Base-by-base conservation (phyloP, 2,797 vertebrate genomes). In the Poecilia picta region DNA sequence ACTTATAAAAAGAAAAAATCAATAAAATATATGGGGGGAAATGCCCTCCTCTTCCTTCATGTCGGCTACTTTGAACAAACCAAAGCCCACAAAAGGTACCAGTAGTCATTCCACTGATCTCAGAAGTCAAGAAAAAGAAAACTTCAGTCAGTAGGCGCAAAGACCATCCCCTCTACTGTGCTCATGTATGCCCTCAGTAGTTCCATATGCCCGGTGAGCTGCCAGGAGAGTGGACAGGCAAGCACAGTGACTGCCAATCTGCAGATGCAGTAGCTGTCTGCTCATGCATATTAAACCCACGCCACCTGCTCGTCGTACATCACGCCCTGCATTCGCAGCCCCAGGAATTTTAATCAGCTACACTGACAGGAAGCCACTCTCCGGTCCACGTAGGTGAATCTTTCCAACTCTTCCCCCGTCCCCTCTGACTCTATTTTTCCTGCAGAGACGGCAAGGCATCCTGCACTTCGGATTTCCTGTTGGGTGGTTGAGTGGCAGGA, bases 201-300 rank as follows among this genome's bases (percentile, higher is more conserved):
- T 85, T 92, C 83, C 89, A 89, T 93, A 92, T 93, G 91, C 92
- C 93, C 89, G 86, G 82, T 79, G 86, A 89, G 86, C 88, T 93
- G 91, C 93, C 94, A 89, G 79, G 85, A 85, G 87, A 92, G 84
- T 75, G 77, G 90, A 92, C 91, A 91, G 89, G 90, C 84, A 46
- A 89, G 90, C 91, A 88, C 91, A 89, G 90, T 91, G 92, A 92
- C 90, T 92, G 93, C 92, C 93, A 93, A 86, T 93, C 93, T 92
- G 92, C 91, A 93, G 94, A 95, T 94, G 94, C 92, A 88, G 91
- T 80, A 88, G 87, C 88, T 70, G 90, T 90, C 88, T 88, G 81
- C 92, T 95, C 94, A 93, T 95, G 94, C 93, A 94, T 94, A 94
- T 94, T 94, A 94, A 94, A 92, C 82, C 88, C 88, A 80, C 91